Percentiles rank a stretch among this genome's conserved stretches.
Conservation (phyloP, 2,113 vertebrate species). For the Castor canadensis region DNA sequence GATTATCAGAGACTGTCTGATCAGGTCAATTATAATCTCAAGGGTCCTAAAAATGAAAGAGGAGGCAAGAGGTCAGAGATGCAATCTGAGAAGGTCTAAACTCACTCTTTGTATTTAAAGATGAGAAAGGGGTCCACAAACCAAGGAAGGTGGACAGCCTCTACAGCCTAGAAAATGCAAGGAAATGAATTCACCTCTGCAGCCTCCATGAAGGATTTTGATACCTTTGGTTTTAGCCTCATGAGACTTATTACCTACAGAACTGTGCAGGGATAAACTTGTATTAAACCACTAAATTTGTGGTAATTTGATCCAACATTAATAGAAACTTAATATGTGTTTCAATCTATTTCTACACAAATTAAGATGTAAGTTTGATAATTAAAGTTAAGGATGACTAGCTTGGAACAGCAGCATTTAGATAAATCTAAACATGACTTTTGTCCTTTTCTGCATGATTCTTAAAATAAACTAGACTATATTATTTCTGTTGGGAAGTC, state of each 20-base stretch:
- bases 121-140: background rate
- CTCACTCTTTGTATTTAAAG: background rate
- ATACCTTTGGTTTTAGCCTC: background rate
- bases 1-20: background rate
- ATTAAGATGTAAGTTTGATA: background rate
- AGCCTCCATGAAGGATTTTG: background rate
- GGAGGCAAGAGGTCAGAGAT: background rate
- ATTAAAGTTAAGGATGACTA: background rate
- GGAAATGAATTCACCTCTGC: background rate
- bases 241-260: background rate
- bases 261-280: background rate
- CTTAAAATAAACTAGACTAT: background rate
- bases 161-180: background rate
- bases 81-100: background rate
- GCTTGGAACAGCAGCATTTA: background rate
- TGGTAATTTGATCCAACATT: background rate
- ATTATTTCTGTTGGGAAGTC: background rate
- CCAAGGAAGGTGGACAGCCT: background rate
- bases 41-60: background rate
- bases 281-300: background rate
- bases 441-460: background rate
- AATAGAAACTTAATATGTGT: background rate
- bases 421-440: background rate
- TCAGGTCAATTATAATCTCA: background rate
- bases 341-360: conserved; percentile 26